Base-by-base conservation (phyloP, 2,797 vertebrate genomes). In the Megalops cyprinoides region DNA sequence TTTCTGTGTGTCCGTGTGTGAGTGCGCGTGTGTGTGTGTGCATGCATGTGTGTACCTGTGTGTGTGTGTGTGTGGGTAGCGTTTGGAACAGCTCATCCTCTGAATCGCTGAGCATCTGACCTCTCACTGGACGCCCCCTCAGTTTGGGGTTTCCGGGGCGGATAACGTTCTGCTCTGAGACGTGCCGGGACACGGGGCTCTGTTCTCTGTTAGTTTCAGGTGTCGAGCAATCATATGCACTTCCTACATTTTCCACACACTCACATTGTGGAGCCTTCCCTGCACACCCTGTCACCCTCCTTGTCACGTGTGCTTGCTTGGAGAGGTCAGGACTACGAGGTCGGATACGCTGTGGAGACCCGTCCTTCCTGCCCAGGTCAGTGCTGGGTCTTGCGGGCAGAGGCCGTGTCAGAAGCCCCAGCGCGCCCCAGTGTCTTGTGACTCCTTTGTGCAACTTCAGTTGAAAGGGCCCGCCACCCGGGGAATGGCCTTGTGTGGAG, bases 401-500 rank as follows among this genome's bases (percentile, higher is more conserved):
- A n/a, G n/a, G n/a, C n/a, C n/a, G n/a, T n/a, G n/a, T n/a, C n/a
- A n/a, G n/a, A n/a, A n/a, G n/a, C n/a, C n/a, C n/a, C n/a, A n/a
- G n/a, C n/a, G n/a, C n/a, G n/a, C n/a, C n/a, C 42, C 44, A 60
- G 44, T 62, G 14, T 76, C 56, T 69, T 34, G 39, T 44, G 34
- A 81, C 60, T 25, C 55, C n/a, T 81, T 60, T 74, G 42, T 81
- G 85, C 89, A 87, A 86, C 84, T 85, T 79, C 42, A 18, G 51
- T 65, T 81, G 79, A 62, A 76, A 62, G 48, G 20, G 39, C 18
- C 79, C 71, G 82, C 87, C 88, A 83, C 87, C 88, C 60, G 81
- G 84, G 86, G 88, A 87, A 37, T 86, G 12, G 76, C 53, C 60
- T 88, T 88, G 82, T 86, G 76, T 86, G 87, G 85, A 88, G 86